phyloP scores from a whole-genome alignment of 2,888 invertebrate genomes.

The Pollenia angustigena region DNA sequence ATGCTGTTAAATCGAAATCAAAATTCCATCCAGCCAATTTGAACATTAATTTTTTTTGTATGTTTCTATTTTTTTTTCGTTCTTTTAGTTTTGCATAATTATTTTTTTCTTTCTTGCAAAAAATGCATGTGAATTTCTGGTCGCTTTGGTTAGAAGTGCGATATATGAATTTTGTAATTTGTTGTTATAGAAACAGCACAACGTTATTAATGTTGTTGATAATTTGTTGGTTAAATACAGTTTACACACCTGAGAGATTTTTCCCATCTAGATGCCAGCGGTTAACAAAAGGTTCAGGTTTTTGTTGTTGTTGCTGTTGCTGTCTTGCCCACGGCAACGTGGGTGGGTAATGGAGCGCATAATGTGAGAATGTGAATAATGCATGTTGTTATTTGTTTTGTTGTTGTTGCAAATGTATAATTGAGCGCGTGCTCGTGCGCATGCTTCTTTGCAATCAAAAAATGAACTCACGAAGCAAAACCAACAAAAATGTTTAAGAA shows the following conservation, averaged over 20 bases:
- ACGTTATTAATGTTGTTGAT: slow-evolving; percentile 6
- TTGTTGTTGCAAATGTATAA: slow-evolving; percentile 54
- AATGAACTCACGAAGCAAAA: slow-evolving; percentile 16
- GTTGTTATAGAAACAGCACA: slow-evolving; percentile 2
- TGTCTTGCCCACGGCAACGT: slow-evolving; percentile 52
- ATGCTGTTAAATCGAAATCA: slow-evolving; percentile 63
- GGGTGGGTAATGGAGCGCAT: slow-evolving; percentile 74
- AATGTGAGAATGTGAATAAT: slow-evolving; percentile 70
- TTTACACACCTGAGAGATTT: slow-evolving; percentile 70
- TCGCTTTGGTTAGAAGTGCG: background rate
- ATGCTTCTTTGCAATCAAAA: slow-evolving; percentile 56
- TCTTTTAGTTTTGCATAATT: slow-evolving; percentile 35
- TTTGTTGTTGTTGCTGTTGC: background rate
- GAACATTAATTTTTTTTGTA: slow-evolving; percentile 21
- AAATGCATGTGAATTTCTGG: slow-evolving; percentile 26
- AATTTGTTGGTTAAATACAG: slow-evolving; percentile 59
- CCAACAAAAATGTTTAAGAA: slow-evolving; percentile 4
- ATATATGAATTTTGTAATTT: slow-evolving; percentile 46
- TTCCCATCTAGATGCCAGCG: slow-evolving; percentile 24
- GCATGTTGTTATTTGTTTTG: slow-evolving; percentile 30
- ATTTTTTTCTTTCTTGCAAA: slow-evolving; percentile 17
- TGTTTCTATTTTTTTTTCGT: slow-evolving; percentile 1
- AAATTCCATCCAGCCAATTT: slow-evolving; percentile 61
- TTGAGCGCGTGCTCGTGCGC: slow-evolving; percentile 68
- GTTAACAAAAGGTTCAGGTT: slow-evolving; percentile 9